phyloP scores from a whole-genome alignment of 2,888 invertebrate genomes.

The Chromoteleia sp. region DNA sequence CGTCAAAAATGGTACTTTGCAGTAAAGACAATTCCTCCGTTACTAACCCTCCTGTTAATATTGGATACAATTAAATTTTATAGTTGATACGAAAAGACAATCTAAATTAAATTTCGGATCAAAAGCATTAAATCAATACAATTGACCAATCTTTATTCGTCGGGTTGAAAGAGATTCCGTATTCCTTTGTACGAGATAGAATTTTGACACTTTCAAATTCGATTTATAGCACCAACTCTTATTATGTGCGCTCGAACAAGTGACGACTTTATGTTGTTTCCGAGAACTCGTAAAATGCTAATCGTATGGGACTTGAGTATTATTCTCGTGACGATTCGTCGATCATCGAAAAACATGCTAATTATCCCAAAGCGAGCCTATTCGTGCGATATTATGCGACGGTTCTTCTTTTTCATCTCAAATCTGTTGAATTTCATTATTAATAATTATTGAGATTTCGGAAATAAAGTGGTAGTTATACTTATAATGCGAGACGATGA shows the following conservation, averaged over 20 bases:
- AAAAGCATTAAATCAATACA: constrained; percentile 9
- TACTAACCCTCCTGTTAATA: no score
- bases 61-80: no score
- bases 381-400: constrained; percentile 52
- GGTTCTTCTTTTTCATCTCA: constrained; percentile 59
- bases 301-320: constrained; percentile 48
- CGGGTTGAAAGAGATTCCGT: constrained; percentile 1
- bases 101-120: constrained; percentile 5
- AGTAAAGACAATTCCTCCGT: no score
- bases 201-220: constrained; percentile 59
- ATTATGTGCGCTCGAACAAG: constrained; percentile 45
- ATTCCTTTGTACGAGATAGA: constrained; percentile 25
- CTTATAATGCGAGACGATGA: constrained; percentile 56
- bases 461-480: constrained; percentile 55
- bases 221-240: constrained; percentile 60
- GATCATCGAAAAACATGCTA: constrained; percentile 68
- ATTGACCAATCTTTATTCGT: constrained; percentile 11
- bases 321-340: constrained; percentile 62
- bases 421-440: constrained; percentile 54
- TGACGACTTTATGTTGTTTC: constrained; percentile 65
- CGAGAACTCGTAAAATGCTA: constrained; percentile 67
- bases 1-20: no score
- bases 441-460: constrained; percentile 62
- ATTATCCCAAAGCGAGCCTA: constrained; percentile 54
- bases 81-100: neutral